A percentile compares a stretch with the other conserved stretches of the same genome.
Evolutionary conservation across 2,113 vertebrate genomes (phyloP).

Genomic region (Prunella fulvescens): DNA sequence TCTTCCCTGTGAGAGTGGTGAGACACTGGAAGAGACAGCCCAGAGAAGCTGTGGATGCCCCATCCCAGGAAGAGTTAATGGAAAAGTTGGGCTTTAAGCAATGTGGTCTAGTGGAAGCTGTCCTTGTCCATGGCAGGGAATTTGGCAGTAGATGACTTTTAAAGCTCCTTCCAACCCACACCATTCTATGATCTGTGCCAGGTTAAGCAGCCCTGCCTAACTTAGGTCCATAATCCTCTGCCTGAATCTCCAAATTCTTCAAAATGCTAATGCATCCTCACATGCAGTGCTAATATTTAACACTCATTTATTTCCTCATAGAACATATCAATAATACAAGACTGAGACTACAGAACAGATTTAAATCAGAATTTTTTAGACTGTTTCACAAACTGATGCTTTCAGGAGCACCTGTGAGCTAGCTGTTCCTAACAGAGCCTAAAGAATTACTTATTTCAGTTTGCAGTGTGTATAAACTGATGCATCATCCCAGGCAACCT

Average conservation of each 20-base stretch:
- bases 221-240: background rate
- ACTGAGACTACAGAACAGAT: background rate
- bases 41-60: background rate
- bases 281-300: background rate
- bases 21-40: background rate
- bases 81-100: background rate
- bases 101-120: fast-evolving
- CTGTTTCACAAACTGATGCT: background rate
- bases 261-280: background rate
- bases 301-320: background rate
- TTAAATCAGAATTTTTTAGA: background rate
- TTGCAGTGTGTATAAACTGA: background rate
- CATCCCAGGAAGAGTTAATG: background rate
- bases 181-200: background rate
- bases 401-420: background rate
- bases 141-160: background rate
- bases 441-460: background rate
- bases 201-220: background rate
- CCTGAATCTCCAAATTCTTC: background rate
- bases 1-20: background rate
- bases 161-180: background rate
- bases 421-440: background rate
- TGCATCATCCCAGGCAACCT: background rate
- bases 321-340: background rate
- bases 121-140: background rate